Conservation (phyloP, 2,797 vertebrate genomes). For the Cossypha polioptera region DNA sequence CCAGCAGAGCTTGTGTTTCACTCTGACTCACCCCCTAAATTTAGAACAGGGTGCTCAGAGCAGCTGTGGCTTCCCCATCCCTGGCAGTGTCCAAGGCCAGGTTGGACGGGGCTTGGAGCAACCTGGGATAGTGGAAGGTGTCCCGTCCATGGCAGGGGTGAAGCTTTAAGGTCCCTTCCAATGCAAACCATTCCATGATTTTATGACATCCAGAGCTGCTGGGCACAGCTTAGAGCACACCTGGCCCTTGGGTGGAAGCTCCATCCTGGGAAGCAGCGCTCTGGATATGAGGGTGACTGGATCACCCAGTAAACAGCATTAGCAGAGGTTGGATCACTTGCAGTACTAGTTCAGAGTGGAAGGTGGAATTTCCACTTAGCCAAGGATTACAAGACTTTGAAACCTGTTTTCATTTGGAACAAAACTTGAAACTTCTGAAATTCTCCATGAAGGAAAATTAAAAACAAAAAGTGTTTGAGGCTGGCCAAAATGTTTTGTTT, state of each 20-base stretch:
- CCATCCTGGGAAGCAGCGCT: rapidly evolving
- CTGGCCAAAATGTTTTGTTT: slow-evolving; percentile 43
- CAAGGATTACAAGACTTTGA: slow-evolving; percentile 26
- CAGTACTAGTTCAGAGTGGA: not conserved
- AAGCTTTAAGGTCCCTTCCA: not conserved
- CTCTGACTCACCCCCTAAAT: not conserved
- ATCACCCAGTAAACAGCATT: not conserved
- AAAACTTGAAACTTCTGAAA: slow-evolving; percentile 17
- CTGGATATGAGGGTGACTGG: not conserved
- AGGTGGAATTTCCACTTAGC: slow-evolving; percentile 19
- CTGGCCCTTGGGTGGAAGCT: not conserved
- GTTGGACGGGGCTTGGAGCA: not conserved
- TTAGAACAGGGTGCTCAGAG: not conserved
- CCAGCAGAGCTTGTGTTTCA: not conserved
- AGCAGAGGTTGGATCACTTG: not conserved
- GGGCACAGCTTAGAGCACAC: not conserved
- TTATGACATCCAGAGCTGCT: not conserved
- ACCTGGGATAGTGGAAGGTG: not conserved
- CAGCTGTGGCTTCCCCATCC: not conserved
- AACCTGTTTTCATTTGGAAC: slow-evolving; percentile 29
- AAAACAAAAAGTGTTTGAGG: slow-evolving; percentile 41
- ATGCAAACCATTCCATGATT: not conserved
- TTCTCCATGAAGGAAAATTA: slow-evolving; percentile 34
- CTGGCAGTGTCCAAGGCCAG: not conserved
- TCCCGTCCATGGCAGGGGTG: not conserved